phyloP scores from a whole-genome alignment of 2,888 invertebrate genomes.

The Rhyacophila evoluta region DNA sequence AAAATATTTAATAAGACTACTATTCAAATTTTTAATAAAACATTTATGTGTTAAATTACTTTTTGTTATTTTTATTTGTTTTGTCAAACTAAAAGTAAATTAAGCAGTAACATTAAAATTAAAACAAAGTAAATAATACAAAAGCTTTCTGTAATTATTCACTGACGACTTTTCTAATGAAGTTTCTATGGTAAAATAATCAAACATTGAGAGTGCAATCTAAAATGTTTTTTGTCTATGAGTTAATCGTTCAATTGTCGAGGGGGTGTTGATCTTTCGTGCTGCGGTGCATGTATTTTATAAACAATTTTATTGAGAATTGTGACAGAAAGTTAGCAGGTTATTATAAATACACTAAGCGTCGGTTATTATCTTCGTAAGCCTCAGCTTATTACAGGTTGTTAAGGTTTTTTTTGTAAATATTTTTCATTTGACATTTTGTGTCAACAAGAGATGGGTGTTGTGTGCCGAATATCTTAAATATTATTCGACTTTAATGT shows the following conservation, averaged over 20 bases:
- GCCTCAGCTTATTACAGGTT: neutral
- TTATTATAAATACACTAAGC: neutral
- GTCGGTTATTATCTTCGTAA: neutral
- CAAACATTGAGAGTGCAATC: too few species aligned
- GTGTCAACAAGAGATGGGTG: slow-evolving; percentile 49
- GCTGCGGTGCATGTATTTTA: slow-evolving; percentile 23
- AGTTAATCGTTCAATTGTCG: slow-evolving; percentile 1
- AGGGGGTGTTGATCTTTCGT: slow-evolving; percentile 31
- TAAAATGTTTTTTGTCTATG: slow-evolving; percentile 11
- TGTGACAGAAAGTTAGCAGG: slow-evolving; percentile 35
- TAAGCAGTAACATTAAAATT: too few species aligned
- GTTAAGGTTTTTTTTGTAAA: slow-evolving; percentile 2
- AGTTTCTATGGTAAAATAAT: neutral
- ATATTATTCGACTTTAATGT: slow-evolving; percentile 28
- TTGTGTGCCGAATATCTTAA: slow-evolving; percentile 37
- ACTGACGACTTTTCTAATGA: too few species aligned
- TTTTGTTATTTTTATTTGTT: too few species aligned
- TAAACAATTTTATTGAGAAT: slow-evolving; percentile 38
- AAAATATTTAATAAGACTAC: too few species aligned
- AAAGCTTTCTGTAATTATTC: too few species aligned
- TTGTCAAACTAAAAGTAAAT: too few species aligned
- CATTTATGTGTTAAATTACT: too few species aligned
- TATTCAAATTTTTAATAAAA: too few species aligned
- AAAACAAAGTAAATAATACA: too few species aligned
- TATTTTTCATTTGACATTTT: slow-evolving; percentile 46